Evolutionary conservation across 2,797 vertebrate species (phyloP).

Genomic region (Anableps anableps): DNA sequence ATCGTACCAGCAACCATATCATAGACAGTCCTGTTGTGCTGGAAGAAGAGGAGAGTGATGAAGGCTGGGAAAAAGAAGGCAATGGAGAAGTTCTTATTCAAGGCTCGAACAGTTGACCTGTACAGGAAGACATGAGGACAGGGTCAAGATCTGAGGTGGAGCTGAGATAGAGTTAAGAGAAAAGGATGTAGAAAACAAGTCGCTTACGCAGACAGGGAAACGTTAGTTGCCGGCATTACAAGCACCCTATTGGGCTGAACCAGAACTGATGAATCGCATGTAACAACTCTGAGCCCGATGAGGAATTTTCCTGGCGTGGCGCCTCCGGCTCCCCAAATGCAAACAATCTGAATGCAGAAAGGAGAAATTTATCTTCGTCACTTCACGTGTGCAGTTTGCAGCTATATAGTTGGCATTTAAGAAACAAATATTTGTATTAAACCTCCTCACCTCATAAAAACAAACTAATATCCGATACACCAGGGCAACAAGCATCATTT

Average conservation of each 20-base stretch:
- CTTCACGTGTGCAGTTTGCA: background rate
- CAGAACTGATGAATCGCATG: conserved; percentile 93
- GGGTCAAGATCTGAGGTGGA: background rate
- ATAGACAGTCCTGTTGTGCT: conserved; percentile 98
- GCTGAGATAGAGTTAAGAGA: background rate
- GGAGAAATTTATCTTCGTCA: background rate
- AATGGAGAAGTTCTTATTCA: conserved; percentile 99
- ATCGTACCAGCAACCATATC: conserved; percentile 99
- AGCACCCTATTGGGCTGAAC: conserved; percentile 93
- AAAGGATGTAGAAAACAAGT: background rate
- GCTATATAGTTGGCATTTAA: background rate
- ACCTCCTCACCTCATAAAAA: conserved; percentile 92
- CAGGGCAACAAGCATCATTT: conserved; percentile 98
- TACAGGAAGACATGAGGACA: conserved; percentile 20
- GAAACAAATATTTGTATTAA: background rate
- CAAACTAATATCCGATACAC: conserved; percentile 96
- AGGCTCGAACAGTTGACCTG: conserved; percentile 94
- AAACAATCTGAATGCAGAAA: conserved; percentile 87
- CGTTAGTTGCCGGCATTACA: conserved; percentile 94
- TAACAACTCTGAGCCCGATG: conserved; percentile 93
- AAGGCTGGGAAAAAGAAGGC: conserved; percentile 98
- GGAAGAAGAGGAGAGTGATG: conserved; percentile 97
- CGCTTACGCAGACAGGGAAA: conserved; percentile 96
- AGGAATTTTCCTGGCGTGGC: conserved; percentile 98
- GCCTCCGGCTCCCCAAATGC: conserved; percentile 97